These are phyloP conservation scores for Phacellophora camtschatica DNA, from an alignment of 30 jellyfish, hydroid and myxozoan genomes.

Conservation along the genomic window DNA sequence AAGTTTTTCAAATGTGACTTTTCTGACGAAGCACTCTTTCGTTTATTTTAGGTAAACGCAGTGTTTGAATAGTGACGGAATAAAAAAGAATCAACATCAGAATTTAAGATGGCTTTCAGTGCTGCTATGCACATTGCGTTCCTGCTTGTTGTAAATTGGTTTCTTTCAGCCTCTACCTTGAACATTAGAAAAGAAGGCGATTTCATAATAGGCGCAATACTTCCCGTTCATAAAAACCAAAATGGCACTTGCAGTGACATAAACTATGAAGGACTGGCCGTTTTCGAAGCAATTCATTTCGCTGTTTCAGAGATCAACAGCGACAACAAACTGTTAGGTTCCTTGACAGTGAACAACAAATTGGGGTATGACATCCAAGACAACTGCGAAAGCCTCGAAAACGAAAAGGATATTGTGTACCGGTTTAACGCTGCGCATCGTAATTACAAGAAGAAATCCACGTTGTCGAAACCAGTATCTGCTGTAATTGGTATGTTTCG, in stretches of 20 bases:
- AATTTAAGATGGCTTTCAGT: no score
- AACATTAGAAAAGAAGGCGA: constrained; percentile 61
- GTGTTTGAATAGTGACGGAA: no score
- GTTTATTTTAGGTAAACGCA: no score
- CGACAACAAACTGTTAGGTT: constrained; percentile 55
- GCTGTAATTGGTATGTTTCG: constrained; percentile 74
- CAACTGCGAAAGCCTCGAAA: constrained; percentile 57
- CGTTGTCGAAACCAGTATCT: constrained; percentile 51
- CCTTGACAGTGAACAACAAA: constrained; percentile 5
- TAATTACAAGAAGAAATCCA: constrained; percentile 26
- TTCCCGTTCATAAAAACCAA: constrained; percentile 32
- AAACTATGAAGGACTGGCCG: constrained; percentile 68
- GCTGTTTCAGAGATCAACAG: constrained; percentile 60
- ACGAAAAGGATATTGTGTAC: constrained; percentile 66
- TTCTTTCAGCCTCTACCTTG: not conserved
- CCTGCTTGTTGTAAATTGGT: not conserved
- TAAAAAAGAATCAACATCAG: no score
- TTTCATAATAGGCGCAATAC: constrained; percentile 60
- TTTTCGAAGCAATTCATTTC: constrained; percentile 65
- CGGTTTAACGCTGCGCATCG: constrained; percentile 59
- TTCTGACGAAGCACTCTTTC: no score
- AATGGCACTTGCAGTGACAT: constrained; percentile 32
- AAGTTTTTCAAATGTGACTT: no score
- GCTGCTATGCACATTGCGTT: not conserved
- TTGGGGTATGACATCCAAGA: constrained; percentile 90